Evolutionary conservation across 2,797 vertebrate species (phyloP), one percentile per base, ranked within the genome.

Genomic region (Cirrhinus molitorella): DNA sequence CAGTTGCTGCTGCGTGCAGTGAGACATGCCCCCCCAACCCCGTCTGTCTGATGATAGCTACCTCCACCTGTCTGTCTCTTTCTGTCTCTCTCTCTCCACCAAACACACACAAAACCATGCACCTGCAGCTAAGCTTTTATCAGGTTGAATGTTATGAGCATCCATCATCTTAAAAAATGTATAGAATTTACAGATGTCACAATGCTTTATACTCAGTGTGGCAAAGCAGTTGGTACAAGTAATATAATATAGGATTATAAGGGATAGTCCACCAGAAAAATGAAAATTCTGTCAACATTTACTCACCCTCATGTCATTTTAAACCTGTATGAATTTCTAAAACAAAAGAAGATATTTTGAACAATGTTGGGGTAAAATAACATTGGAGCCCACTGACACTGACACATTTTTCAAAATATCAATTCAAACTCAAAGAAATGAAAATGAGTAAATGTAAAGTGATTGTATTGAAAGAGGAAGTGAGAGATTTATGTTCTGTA

Each of bases 1-100:
- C 91, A 90, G 91, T 86, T 92, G 92, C 87, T 19, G 59, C 79
- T 73, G 65, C 71, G 81, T 78, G 74, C 81, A 84, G 79, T 70
- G n/a, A 68, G 85, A 83, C 79, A 31, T 68, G 81, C 70, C 59
- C 53, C 45, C 17, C 49, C 83, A 55, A 47, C 81, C 16, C 12
- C 25, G 47, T 80, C 85, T 80, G 74, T 85, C 81, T 71, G 74
- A 78, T 71, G 45, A 88, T 81, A 53, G 81, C 85, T 84, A 72
- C 81, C 78, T 82, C 74, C 59, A 80, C 73, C 75, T 74, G 49
- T 79, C n/a, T 78, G 14, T 63, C 68, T 74, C 28, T 11, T 16
- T 61, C 68, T 83, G 49, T 80, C 63, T 53, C 43, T 66, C 10
- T 61, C 28, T 61, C 51, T 71, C 8, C n/a, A 70, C 40, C 68